Evolutionary conservation across 2,113 vertebrate genomes (phyloP), one percentile per base, ranked within the genome.

Genomic region (Nothoprocta perdicaria): DNA sequence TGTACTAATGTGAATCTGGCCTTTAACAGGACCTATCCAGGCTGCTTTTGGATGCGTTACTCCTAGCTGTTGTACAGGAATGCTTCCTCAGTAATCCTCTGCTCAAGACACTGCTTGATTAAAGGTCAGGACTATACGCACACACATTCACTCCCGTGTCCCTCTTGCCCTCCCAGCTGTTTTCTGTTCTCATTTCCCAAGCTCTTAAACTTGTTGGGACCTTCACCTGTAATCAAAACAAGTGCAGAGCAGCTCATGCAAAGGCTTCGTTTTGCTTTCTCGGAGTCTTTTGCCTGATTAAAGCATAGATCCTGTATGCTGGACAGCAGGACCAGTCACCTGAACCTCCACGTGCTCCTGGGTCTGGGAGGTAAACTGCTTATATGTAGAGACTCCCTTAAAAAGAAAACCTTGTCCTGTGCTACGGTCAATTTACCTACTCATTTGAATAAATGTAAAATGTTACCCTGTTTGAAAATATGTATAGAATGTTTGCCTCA

Each of bases 401-500:
- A 88, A 95, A 95, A 68, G 88, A 90, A 72, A 73, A 92, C 84
- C 63, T 93, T 90, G 88, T 94, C 48, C 86, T 86, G 22, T 82
- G 81, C 86, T 89, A 77, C 1, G 24, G 63, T 86, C 60, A 65
- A 41, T 77, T 94, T 95, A 87, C 87, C 63, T 90, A 74, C 86
- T 95, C 52, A 90, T 95, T 95, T 96, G 90, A 94, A 90, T 93
- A 92, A 92, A 85, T 87, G 38, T 80, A 93, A 75, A 93, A 93
- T 87, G 88, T 85, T 78, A 72, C 27, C 41, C 46, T 88, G 81
- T 93, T 96, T 94, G 69, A 92, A 94, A 95, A 86, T 92, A 80
- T 87, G 76, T 89, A 57, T 65, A 87, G 72, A 89, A 85, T 93
- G 43, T 73, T 90, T 77, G 52, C 77, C 38, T 93, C 57, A 58